Evolutionary conservation across 2,888 invertebrate species (phyloP), one percentile per base, ranked within the genome.

Genomic region (Chrysolina haemoptera): DNA sequence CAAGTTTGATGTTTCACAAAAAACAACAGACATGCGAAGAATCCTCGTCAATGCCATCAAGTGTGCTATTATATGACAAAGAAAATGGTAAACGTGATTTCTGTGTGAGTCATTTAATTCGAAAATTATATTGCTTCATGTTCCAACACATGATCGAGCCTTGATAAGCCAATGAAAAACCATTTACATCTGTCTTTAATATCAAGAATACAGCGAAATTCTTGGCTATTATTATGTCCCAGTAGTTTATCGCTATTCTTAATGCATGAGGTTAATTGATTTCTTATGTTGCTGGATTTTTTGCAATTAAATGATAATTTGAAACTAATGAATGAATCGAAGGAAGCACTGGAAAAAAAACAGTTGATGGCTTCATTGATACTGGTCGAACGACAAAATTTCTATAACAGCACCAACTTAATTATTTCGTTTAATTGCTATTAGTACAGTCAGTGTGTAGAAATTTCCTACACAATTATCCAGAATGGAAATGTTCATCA

Each of bases 291-390:
- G 20, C 53, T 18, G 20, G 12, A 53, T 53, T 53, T 53, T 20
- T 53, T 53, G 53, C 10, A 53, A 53, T 53, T 53, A 12, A 53
- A 53, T 53, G 20, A 53, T 53, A 53, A 53, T 53, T 53, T 10
- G 20, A 53, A 22, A 53, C 18, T 53, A 20, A 53, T 53, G 18
- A 18, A 20, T 11, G 11, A 53, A 20, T 53, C 12, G 20, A 53
- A 2, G 14, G 20, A 53, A 16, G 9, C 11, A 53, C 16, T 10
- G 12, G 43, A n/a, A n/a, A 20, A 11, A 53, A 22, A 12, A 53
- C 8, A 20, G 20, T 20, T 11, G 53, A 53, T 12, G 6, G 10
- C 18, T 20, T 53, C 11, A 22, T 11, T 12, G 18, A 9, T 20
- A 20, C 11, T 53, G 2, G 18, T 10, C 11, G 53, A 12, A 53